Base-by-base conservation (phyloP, 1,140 invertebrate species). In the Drosophila fuyamai region DNA sequence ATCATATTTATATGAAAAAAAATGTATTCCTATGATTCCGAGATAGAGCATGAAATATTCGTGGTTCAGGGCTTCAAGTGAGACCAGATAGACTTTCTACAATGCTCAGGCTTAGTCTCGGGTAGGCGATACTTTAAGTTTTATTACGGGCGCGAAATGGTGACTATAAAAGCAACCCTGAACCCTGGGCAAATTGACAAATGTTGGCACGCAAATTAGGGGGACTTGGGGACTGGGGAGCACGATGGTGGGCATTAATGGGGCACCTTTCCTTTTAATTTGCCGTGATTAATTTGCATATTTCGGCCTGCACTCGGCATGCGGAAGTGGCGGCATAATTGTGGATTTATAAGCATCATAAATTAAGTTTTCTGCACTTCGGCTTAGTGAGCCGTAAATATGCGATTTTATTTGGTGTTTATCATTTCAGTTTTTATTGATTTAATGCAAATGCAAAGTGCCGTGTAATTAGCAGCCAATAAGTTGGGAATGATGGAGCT, bases 321-420 rank as follows among this genome's bases (percentile, higher is more conserved):
- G 85, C 82, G 84, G 83, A 86, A 88, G 67, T 85, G 50, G 57
- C 27, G 60, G 29, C 65, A 62, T 70, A 82, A 83, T 67, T 86
- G 63, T 73, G 78, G 71, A 86, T 88, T 88, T 73, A 89, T 88
- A 53, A 73, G 66, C 79, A 62, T 89, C 81, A 73, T 88, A 83
- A 86, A 88, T 83, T 71, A 75, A 58, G 57, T 71, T 86, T 73
- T 81, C 82, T 81, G 68, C 77, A 84, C 66, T 77, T 63, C 41
- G 36, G 60, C 58, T 79, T 55, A 62, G 66, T 73, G 51, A 55
- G 56, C 50, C 59, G 81, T 86, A 88, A 83, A 88, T 88, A 73
- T 51, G 62, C 79, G 83, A 86, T 79, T 86, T 86, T 86, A 86
- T 86, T 89, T 83, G 61, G 79, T 65, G 79, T 89, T 88, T 65